A percentile compares a stretch with the other conserved stretches of the same genome.
Conservation (phyloP, 1,140 invertebrate species). For the Aplysia californica region DNA sequence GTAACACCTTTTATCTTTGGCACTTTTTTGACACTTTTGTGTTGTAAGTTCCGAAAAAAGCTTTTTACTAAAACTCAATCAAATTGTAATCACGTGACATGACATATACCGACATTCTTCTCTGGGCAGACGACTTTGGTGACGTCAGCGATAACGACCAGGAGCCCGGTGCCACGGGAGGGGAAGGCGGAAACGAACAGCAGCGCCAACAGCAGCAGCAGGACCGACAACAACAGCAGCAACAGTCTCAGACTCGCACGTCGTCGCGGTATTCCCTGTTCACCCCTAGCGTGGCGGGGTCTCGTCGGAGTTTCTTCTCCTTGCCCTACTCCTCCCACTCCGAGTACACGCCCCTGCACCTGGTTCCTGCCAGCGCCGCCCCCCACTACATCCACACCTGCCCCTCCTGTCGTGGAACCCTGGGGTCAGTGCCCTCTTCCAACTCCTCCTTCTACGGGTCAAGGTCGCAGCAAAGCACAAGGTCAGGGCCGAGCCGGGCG, state of each 20-base stretch:
- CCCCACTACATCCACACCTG: conserved; percentile 31
- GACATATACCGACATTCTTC: too few relatives aligned
- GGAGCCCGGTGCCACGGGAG: too few relatives aligned
- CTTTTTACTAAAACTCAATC: too few relatives aligned
- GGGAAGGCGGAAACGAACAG: too few relatives aligned
- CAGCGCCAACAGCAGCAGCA: not conserved
- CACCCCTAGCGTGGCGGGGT: not conserved
- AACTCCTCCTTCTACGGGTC: conserved; percentile 31
- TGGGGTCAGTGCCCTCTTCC: conserved; percentile 40
- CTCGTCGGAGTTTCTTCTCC: conserved; percentile 19
- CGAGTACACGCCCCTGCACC: conserved; percentile 16
- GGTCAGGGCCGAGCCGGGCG: not conserved
- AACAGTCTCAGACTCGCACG: not conserved
- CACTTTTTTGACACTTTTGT: too few relatives aligned
- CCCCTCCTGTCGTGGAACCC: conserved; percentile 47
- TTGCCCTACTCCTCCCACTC: conserved; percentile 10
- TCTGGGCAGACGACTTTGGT: too few relatives aligned
- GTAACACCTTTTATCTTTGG: too few relatives aligned
- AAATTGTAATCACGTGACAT: too few relatives aligned
- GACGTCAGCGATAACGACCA: too few relatives aligned
- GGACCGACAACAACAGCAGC: not conserved
- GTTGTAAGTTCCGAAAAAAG: too few relatives aligned
- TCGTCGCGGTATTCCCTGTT: not conserved
- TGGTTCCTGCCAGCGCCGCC: not conserved
- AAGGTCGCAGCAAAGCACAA: not conserved